Evolutionary conservation across 1,140 invertebrate genomes (phyloP), one percentile per base, ranked within the genome.

Genomic region (Euglossa dilemma): DNA sequence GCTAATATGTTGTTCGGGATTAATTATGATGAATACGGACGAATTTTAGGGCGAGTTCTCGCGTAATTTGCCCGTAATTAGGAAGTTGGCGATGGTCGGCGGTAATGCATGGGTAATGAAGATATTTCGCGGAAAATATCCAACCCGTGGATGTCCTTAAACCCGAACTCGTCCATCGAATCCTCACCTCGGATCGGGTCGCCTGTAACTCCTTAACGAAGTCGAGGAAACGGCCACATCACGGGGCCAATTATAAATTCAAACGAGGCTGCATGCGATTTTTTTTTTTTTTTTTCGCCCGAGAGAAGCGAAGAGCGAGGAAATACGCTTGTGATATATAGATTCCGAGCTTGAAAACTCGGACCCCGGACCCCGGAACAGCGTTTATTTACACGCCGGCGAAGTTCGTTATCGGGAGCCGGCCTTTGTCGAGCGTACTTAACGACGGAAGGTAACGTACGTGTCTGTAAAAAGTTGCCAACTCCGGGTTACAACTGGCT

Each of bases 1-100:
- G 7, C 20, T 72, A n/a, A 43, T 72, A 56, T 4, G 28, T 72
- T 43, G 50, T 23, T 56, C 1, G 20, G 4, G 14, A 23, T 36
- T 72, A 72, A 56, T 72, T 56, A 56, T 43, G 52, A 54, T 6
- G 52, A 72, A 72, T 56, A 56, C 20, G 20, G 70, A n/a, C 56
- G 12, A 72, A 56, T 56, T 72, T n/a, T 43, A 14, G 28, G 14
- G 8, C 23, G 23, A 43, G 50, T 43, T 54, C n/a, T n/a, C n/a
- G n/a, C 16, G 28, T 18, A n/a, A 56, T 56, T 72, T 16, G 16
- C 2, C 16, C 3, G 28, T 56, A 36, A 72, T 70, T 72, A 72
- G 25, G 18, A 72, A 36, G 20, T 20, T 72, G 7, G 5, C 28
- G 23, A 36, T 72, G n/a, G 9, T 54, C 3, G 36, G 2, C n/a